Conservation (phyloP, 2,113 vertebrate genomes). For the Chionis minor region DNA sequence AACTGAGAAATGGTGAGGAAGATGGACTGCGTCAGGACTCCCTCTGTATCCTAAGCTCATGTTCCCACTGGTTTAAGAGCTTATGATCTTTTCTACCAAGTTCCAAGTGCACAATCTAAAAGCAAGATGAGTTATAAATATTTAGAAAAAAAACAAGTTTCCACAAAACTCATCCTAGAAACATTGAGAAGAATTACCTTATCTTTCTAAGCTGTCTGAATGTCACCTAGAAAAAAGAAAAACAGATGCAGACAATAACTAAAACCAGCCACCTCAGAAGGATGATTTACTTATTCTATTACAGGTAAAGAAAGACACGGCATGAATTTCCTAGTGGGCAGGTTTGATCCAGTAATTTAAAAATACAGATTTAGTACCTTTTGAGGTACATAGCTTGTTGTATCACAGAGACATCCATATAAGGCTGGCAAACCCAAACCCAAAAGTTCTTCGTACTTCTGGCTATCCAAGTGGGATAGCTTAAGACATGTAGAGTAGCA, state of each 20-base stretch:
- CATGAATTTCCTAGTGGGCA: neutral
- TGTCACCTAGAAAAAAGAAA: neutral
- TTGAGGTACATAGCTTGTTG: neutral
- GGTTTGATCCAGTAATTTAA: neutral
- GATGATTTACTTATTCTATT: neutral
- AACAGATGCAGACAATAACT: neutral
- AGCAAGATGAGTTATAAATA: neutral
- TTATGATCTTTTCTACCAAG: neutral
- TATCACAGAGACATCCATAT: neutral
- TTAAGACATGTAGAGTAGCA: neutral
- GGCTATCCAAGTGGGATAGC: neutral
- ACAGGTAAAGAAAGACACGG: neutral
- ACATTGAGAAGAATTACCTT: neutral
- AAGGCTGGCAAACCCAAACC: neutral
- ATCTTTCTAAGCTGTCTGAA: neutral
- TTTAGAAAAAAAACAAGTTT: neutral
- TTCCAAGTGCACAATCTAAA: neutral
- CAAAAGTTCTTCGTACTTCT: neutral
- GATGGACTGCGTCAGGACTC: neutral
- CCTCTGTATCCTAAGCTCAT: neutral
- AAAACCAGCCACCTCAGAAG: neutral
- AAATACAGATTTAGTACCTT: neutral
- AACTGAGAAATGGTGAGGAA: neutral
- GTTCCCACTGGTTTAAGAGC: neutral
- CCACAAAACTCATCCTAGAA: neutral